Evolutionary conservation across 2,797 vertebrate species (phyloP).

Genomic region (Platyrinchus mystaceus): DNA sequence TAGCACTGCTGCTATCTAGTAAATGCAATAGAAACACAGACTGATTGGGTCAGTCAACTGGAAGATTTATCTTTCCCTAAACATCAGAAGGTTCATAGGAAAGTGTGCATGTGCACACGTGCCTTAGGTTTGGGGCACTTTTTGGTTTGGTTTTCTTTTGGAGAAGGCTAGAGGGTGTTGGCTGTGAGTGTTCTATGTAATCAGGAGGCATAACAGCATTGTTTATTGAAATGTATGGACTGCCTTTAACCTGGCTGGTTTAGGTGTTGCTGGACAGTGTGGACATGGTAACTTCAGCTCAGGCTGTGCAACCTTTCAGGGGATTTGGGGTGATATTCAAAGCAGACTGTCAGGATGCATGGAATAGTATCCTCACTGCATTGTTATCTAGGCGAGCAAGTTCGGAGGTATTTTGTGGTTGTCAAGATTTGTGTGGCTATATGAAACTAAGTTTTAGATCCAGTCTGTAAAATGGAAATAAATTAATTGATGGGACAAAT

Average conservation of each 20-base stretch:
- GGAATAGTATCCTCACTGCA: background rate
- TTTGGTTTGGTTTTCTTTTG: background rate
- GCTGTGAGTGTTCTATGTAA: background rate
- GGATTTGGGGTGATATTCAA: background rate
- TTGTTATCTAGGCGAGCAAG: background rate
- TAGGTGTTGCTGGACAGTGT: background rate
- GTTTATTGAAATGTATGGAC: background rate
- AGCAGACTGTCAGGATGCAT: background rate
- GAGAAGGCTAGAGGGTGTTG: background rate
- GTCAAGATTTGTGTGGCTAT: background rate
- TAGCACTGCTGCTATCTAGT: background rate
- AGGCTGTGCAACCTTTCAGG: background rate
- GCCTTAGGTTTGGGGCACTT: background rate
- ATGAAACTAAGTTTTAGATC: background rate
- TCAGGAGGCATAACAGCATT: background rate
- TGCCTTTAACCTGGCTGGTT: background rate
- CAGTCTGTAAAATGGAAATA: background rate
- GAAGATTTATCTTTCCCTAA: background rate
- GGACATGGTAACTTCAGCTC: background rate
- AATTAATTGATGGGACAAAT: background rate
- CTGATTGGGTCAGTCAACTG: background rate
- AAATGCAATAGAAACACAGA: background rate
- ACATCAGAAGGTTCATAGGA: background rate
- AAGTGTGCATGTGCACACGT: accelerated
- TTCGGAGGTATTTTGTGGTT: background rate